Base-by-base conservation (phyloP, 2,113 vertebrate species). In the Himantopus leucocephalus region DNA sequence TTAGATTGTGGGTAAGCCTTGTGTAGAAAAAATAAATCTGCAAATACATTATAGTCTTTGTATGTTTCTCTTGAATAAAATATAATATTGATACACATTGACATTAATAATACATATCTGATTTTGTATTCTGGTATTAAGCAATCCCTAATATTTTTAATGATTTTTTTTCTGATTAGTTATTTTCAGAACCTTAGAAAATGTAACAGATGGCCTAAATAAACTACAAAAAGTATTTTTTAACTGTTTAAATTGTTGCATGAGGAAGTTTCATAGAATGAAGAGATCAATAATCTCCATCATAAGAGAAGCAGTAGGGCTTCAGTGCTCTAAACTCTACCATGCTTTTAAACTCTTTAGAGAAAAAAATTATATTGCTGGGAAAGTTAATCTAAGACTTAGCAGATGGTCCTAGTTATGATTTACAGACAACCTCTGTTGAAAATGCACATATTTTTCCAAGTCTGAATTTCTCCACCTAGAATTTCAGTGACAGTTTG, bases 1-100 rank as follows among this genome's bases (percentile, higher is more conserved):
- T 47, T 18, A 77, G 23, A 35, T 43, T 70, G 27, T 21, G 18
- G 16, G 14, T 68, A 72, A 88, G 58, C 4, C 4, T 71, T 39
- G 3, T 5, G 2, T 64, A 35, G n/a, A 58, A 64, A 68, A 58
- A 7, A 68, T 9, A 83, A 79, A 83, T 59, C 16, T 72, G 19
- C 60, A 79, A 92, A 78, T 3, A 19, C 2, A 14, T 63, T 47
- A 37, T 20, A n/a, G 6, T 74, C 9, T 83, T 74, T 45, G 5
- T n/a, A 45, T 17, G 50, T 85, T 82, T 73, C 10, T 63, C 56
- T 82, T 79, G 1, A 88, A 76, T 43, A 68, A 47, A 75, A 68
- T 55, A 26, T 2, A 32, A 35, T 43, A 52, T 56, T 1, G 0
- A 35, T 35, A 48, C 1, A 0, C 10, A 35, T 56, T 64, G 22